Base-by-base conservation (phyloP, 1,140 invertebrate genomes). In the Zelostemma sp. region DNA sequence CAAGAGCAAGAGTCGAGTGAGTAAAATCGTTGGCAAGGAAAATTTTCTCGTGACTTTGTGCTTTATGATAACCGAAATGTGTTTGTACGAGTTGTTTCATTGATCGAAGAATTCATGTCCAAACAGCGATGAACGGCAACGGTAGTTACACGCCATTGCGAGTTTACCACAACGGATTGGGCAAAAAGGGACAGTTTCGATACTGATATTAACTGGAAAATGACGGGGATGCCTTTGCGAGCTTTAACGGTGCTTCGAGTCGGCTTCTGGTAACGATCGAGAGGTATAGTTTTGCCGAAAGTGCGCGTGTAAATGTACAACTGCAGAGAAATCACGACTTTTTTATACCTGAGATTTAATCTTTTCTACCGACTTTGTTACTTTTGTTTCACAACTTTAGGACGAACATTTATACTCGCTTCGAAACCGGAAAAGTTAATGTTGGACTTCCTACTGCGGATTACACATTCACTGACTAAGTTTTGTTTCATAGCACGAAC, bases 111-210 rank as follows among this genome's bases (percentile, higher is more conserved):
- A 28, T 18, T 69, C 50, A 74, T 78, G 50, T 72, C 43, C 35
- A 86, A 87, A 47, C 78, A 91, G 90, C 87, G 59, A 86, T 89
- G 76, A 90, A 90, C 72, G 86, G 88, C n/a, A 91, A 91, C 76
- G 91, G 91, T 25, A 91, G 87, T 72, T 93, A 93, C 75, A 91
- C 92, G 11, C 92, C 92, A 3, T 86, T 93, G 73, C 86, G 91
- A 73, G 91, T 93, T 1, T 93, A 93, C 72, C 91, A 93, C 80
- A 92, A 93, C 73, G 90, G 91, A 71, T 87, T 90, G 77, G 91
- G 90, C 50, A 88, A 88, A 77, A 93, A 93, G 81, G 91, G 91
- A 61, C 91, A 93, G 78, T 93, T 93, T 85, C 89, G 91, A 79
- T 93, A 92, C 80, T 93, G 85, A 90, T 73, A 28, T 47, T 48